Evolutionary conservation across 1,140 invertebrate species (phyloP).

Genomic region (Drosophila punjabiensis): DNA sequence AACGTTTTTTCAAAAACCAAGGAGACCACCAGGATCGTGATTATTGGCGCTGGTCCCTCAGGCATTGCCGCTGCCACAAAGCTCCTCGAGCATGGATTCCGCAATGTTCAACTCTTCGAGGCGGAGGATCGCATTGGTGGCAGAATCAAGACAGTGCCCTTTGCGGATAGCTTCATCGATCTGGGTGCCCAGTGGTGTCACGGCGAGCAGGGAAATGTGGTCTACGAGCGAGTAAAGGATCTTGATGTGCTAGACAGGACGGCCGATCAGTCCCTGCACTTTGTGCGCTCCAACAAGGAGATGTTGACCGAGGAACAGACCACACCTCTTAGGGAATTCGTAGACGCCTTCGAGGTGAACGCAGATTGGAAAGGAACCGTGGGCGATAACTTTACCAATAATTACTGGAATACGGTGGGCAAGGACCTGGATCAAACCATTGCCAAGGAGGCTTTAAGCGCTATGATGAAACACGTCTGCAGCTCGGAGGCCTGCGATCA

Average conservation of each 20-base stretch:
- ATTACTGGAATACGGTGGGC: constrained; percentile 63
- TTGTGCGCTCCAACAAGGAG: constrained; percentile 82
- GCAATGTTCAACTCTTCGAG: constrained; percentile 87
- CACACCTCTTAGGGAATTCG: constrained; percentile 33
- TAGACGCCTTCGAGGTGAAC: constrained; percentile 23
- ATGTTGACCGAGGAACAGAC: constrained; percentile 65
- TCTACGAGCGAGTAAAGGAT: constrained; percentile 88
- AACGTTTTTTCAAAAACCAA: constrained; percentile 32
- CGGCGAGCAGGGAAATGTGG: constrained; percentile 90
- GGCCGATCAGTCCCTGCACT: constrained; percentile 50
- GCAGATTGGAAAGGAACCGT: constrained; percentile 77
- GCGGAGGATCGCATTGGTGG: constrained; percentile 91
- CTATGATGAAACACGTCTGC: constrained; percentile 85
- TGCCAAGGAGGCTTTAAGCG: constrained; percentile 85
- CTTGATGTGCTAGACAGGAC: constrained; percentile 86
- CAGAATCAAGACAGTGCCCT: constrained; percentile 87
- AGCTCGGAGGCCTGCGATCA: constrained; percentile 87
- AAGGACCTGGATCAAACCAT: constrained; percentile 52
- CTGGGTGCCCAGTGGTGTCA: constrained; percentile 93
- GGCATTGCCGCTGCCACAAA: constrained; percentile 88
- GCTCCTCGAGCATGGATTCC: constrained; percentile 86
- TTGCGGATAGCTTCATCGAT: constrained; percentile 89
- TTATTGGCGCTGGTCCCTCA: constrained; percentile 87
- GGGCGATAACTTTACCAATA: constrained; percentile 85
- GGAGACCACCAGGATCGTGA: constrained; percentile 83